Evolutionary conservation across 2,888 invertebrate species (phyloP).

Genomic region (Operophtera brumata): DNA sequence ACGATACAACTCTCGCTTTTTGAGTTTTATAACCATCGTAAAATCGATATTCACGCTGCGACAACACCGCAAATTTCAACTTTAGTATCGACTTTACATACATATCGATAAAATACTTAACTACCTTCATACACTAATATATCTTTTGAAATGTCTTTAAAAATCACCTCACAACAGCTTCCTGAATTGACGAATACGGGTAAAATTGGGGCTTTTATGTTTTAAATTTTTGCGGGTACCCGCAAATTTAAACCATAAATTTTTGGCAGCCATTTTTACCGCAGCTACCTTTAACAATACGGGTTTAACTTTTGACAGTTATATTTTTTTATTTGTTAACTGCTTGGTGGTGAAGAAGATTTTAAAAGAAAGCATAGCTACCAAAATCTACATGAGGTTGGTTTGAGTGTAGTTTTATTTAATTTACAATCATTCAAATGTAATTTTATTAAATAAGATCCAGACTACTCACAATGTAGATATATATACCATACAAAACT

Average conservation of each 20-base stretch:
- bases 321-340: neutral
- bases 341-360: too few species aligned
- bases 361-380: too few species aligned
- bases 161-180: slow-evolving; percentile 49
- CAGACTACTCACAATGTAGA: too few species aligned
- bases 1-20: slow-evolving; percentile 59
- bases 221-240: slow-evolving; percentile 33
- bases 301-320: slow-evolving; percentile 17
- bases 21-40: slow-evolving; percentile 60
- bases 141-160: slow-evolving; percentile 14
- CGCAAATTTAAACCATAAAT: slow-evolving; percentile 35
- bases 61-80: slow-evolving; percentile 32
- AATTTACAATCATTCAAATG: too few species aligned
- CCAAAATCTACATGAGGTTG: too few species aligned
- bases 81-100: slow-evolving; percentile 23
- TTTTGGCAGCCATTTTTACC: slow-evolving; percentile 15
- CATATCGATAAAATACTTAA: slow-evolving; percentile 22
- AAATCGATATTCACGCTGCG: slow-evolving; percentile 44
- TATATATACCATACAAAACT: too few species aligned
- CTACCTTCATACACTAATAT: neutral
- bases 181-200: slow-evolving; percentile 65
- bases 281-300: slow-evolving; percentile 30
- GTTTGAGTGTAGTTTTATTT: too few species aligned
- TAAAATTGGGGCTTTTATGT: slow-evolving; percentile 33
- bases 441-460: too few species aligned